Percentiles rank a stretch among this genome's conserved stretches.
Evolutionary conservation across 2,888 invertebrate species (phyloP).

Genomic region (Cinara cedri): DNA sequence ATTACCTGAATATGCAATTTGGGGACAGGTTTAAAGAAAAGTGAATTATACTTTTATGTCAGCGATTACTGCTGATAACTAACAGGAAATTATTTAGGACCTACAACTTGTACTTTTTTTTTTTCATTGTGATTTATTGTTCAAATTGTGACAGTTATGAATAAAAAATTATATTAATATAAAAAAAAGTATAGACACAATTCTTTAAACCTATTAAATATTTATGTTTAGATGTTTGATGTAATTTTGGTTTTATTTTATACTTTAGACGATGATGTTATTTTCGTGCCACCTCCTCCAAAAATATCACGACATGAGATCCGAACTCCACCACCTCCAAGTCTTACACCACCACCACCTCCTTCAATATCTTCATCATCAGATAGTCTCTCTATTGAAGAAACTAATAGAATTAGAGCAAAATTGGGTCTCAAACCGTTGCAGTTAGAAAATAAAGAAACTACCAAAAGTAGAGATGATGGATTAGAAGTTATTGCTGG

Average conservation of each 20-base stretch:
- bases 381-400: conserved; percentile 75
- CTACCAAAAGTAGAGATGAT: conserved; percentile 58
- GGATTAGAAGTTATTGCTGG: conserved; percentile 61
- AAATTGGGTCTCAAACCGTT: conserved; percentile 93
- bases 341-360: conserved; percentile 63
- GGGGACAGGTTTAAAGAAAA: no score
- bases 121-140: no score
- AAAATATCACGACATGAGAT: conserved; percentile 58
- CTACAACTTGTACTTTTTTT: no score
- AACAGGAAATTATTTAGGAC: no score
- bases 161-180: no score
- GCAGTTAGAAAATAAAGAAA: conserved; percentile 68
- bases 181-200: not conserved
- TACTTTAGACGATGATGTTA: conserved; percentile 58
- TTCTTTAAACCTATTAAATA: not conserved
- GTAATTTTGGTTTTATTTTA: conserved; percentile 59
- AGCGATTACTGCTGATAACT: no score
- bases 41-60: no score
- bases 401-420: conserved; percentile 86
- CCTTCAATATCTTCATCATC: conserved; percentile 59
- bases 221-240: not conserved
- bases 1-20: no score
- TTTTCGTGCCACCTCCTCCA: conserved; percentile 59
- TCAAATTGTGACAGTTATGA: no score
- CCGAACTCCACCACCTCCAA: conserved; percentile 57